A percentile compares a stretch with the other conserved stretches of the same genome.
Evolutionary conservation across 2,113 vertebrate species (phyloP).

Genomic region (Thymallus thymallus): DNA sequence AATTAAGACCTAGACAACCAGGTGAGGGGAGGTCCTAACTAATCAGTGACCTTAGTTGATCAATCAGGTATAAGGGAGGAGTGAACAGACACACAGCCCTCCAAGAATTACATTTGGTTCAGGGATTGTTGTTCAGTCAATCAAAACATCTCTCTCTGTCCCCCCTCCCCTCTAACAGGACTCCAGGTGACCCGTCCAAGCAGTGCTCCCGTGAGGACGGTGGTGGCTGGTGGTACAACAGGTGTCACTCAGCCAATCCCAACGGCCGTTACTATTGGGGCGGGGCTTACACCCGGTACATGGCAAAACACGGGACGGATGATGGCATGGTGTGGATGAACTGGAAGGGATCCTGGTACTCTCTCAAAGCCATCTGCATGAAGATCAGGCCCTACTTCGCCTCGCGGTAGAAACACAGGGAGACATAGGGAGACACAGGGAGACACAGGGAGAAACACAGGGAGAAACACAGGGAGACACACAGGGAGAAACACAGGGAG

Average conservation of each 20-base stretch:
- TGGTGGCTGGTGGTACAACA: conserved; percentile 98
- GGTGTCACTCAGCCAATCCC: conserved; percentile 93
- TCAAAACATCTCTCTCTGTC: no score
- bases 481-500: background rate
- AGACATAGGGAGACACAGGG: conserved; percentile 9
- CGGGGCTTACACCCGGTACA: conserved; percentile 82
- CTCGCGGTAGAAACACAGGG: conserved; percentile 1
- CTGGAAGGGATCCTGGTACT: conserved; percentile 97
- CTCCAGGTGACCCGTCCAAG: conserved; percentile 77
- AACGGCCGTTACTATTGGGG: conserved; percentile 95
- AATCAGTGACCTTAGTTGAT: no score
- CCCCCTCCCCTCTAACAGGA: conserved; percentile 66
- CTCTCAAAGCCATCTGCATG: conserved; percentile 87
- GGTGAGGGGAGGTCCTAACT: no score
- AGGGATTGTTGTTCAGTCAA: no score
- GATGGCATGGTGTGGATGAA: conserved; percentile 98
- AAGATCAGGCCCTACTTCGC: conserved; percentile 86
- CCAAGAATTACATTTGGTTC: no score
- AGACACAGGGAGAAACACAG: background rate
- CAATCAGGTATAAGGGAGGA: no score
- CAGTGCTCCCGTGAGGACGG: conserved; percentile 92
- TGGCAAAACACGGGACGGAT: conserved; percentile 95
- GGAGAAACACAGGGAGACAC: background rate
- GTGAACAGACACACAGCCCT: no score
- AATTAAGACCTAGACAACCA: no score